Conservation (phyloP, 35 echinoderm and acorn worm species). For the Apostichopus parvimensis region DNA sequence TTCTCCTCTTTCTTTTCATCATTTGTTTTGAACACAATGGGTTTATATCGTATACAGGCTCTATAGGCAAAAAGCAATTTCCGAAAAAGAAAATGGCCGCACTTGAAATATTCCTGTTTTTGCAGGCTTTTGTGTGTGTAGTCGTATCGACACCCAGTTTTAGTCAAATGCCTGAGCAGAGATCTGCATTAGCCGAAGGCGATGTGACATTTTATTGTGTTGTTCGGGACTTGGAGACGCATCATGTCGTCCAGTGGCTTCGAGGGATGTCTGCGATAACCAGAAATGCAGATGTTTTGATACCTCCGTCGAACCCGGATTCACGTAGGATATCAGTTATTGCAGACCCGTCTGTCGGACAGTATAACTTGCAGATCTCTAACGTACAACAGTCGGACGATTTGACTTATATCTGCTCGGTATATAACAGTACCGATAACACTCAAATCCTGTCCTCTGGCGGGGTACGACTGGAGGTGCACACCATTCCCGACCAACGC, state of each 20-base stretch:
- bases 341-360: slow-evolving; percentile 20
- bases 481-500: slow-evolving; percentile 62
- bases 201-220: slow-evolving; percentile 27
- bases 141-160: not conserved
- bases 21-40: too few species aligned
- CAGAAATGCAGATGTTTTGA: not conserved
- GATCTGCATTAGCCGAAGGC: not conserved
- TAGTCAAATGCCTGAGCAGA: not conserved
- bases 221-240: not conserved
- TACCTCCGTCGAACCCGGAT: not conserved
- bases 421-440: not conserved
- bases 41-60: too few species aligned
- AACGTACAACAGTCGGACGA: slow-evolving; percentile 71
- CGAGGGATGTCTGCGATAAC: not conserved
- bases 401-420: slow-evolving; percentile 60
- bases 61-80: too few species aligned
- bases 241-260: slow-evolving; percentile 9
- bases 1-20: too few species aligned
- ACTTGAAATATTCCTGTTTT: not conserved
- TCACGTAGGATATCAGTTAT: not conserved
- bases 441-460: slow-evolving; percentile 29
- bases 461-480: slow-evolving; percentile 65
- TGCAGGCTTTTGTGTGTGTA: not conserved
- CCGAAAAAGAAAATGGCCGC: not conserved
- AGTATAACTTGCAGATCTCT: slow-evolving; percentile 74